Evolutionary conservation across 2,113 vertebrate genomes (phyloP), one percentile per base, ranked within the genome.

Genomic region (Formicarius rufipectus): DNA sequence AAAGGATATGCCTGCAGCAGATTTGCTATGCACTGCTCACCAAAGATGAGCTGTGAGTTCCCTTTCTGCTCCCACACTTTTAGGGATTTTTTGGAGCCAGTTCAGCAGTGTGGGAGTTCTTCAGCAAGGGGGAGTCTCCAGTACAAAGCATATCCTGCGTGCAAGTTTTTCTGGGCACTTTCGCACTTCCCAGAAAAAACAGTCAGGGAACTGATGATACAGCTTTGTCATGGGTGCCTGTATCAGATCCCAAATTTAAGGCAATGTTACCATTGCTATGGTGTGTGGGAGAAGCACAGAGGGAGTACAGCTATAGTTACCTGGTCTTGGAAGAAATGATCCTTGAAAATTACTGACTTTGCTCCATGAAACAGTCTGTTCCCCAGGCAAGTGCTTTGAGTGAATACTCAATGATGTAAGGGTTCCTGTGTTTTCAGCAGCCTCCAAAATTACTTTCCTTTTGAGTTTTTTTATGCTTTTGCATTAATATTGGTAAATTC

Each of bases 391-490:
- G 33, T 69, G 44, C 82, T 95, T 88, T 94, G 63, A 80, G 79
- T 9, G 9, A 66, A 55, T 86, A 27, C 21, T 66, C 44, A 74
- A 50, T 74, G 42, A 71, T 37, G 6, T 52, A 80, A 96, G 10
- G 30, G 68, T 71, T 77, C 89, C 59, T 93, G 52, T 86, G 72
- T 86, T 93, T 94, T 84, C 72, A 74, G 39, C 60, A 74, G 42
- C 60, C 47, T 94, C 52, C 79, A 91, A 67, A 94, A 91, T 87
- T 69, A 47, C 67, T 81, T 94, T 80, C n/a, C 59, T 83, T 28
- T 2, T 63, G 42, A 86, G 35, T 71, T 92, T 72, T 39, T 80
- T 93, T 30, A 63, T 90, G 42, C 55, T 88, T 92, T 91, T 83
- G 22, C 66, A 56, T 94, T 80, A 80, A 42, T 52, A 45, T 58